Evolutionary conservation across 2,113 vertebrate genomes (phyloP), one percentile per base, ranked within the genome.

Genomic region (Anseranas semipalmata): DNA sequence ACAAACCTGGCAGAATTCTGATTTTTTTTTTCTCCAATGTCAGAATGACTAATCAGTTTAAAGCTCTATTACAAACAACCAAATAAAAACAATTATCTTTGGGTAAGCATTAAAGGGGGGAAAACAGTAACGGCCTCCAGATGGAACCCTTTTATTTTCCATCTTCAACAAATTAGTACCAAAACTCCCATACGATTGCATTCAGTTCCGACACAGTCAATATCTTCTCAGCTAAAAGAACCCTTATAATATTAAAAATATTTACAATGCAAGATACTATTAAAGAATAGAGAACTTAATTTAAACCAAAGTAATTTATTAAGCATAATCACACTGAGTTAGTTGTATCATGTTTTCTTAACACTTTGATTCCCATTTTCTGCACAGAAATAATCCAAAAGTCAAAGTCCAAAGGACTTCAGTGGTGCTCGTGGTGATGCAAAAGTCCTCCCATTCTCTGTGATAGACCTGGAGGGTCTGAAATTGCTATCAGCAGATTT

Each of bases 361-460:
- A n/a, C 0, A 0, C 65, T n/a, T 48, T 0, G 1, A 56, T 60
- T 56, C 35, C 39, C 28, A 30, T 12, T 18, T 6, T 13, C 24
- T 16, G 28, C 28, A 22, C 0, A 45, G 32, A 50, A 60, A 3
- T 33, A 72, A 85, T 12, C 32, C 53, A 4, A 35, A 70, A 56
- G 15, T 32, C 68, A 52, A 58, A 41, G 22, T 27, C 43, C 45
- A 56, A 56, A 75, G 83, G 33, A 25, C 30, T 58, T 22, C 65
- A 27, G 58, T 4, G 18, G 37, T 15, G 25, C 18, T 76, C 41
- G 50, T 58, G 46, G 24, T 28, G 9, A 15, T 12, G 25, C 5
- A 2, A 15, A 74, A 71, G 52, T 6, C 22, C 59, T 28, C 37
- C 20, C 67, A 1, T 0, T 35, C 39, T 48, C 46, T 60, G 58